A percentile compares a stretch with the other conserved stretches of the same genome.
Evolutionary conservation across 2,113 vertebrate species (phyloP).

Genomic region (Hippocampus abdominalis): DNA sequence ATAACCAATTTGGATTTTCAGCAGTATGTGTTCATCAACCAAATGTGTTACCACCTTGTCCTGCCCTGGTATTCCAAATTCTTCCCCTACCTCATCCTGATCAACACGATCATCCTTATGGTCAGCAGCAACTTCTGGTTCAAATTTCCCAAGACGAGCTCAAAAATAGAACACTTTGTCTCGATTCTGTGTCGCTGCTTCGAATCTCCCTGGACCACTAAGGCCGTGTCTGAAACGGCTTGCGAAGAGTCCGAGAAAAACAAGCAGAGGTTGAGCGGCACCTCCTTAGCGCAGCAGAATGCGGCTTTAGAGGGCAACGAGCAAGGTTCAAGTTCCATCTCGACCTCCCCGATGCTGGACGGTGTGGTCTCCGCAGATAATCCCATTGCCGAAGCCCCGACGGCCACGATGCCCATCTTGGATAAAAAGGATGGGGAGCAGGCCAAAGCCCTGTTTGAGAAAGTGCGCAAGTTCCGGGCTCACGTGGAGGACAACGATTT

Average conservation of each 20-base stretch:
- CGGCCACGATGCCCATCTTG: conserved; percentile 86
- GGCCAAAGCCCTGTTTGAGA: conserved; percentile 88
- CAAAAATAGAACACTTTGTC: conserved; percentile 97
- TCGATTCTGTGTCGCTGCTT: conserved; percentile 95
- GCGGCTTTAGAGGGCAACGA: conserved; percentile 85
- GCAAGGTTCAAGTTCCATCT: conserved; percentile 77
- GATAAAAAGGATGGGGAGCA: conserved; percentile 82
- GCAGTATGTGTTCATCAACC: conserved; percentile 96
- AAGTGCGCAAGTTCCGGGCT: conserved; percentile 89
- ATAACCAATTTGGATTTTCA: conserved; percentile 94
- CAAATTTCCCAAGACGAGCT: conserved; percentile 97
- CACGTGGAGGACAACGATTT: conserved; percentile 95
- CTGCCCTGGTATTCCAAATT: conserved; percentile 99
- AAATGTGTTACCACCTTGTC: conserved; percentile 96
- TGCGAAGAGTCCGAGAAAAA: conserved; percentile 96
- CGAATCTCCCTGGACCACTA: conserved; percentile 98
- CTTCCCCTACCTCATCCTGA: conserved; percentile 94
- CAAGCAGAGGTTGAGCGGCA: conserved; percentile 87
- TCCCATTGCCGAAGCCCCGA: conserved; percentile 83
- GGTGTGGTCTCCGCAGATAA: conserved; percentile 90
- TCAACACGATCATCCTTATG: conserved; percentile 94
- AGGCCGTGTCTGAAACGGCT: conserved; percentile 92
- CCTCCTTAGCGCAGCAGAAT: conserved; percentile 79
- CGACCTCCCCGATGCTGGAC: conserved; percentile 86
- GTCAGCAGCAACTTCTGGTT: conserved; percentile 99